A percentile compares a stretch with the other conserved stretches of the same genome.
Evolutionary conservation across 2,797 vertebrate species (phyloP).

Genomic region (Spinus pinus): DNA sequence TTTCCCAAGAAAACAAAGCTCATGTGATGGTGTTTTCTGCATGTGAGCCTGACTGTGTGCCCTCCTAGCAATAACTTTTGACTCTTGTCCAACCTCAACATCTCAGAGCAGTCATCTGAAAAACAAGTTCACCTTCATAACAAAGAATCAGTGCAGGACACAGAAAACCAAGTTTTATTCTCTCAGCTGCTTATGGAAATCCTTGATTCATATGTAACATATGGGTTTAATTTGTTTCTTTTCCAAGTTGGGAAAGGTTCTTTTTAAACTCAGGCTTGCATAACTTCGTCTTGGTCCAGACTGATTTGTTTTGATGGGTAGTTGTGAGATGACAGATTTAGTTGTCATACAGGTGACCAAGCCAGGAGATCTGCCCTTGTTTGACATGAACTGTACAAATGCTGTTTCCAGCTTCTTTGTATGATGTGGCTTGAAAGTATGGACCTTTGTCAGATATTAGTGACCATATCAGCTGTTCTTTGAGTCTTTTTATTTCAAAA

Average conservation of each 20-base stretch:
- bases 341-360: conserved; percentile 1
- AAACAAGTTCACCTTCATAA: background rate
- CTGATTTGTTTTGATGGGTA: background rate
- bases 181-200: background rate
- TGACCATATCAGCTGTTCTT: background rate
- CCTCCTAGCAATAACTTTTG: background rate
- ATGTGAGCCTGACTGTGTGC: background rate
- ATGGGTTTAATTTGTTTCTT: background rate
- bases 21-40: background rate
- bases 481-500: background rate
- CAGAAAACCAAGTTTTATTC: background rate
- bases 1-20: background rate
- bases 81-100: background rate
- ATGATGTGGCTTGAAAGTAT: background rate
- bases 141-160: background rate
- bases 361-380: background rate
- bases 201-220: background rate
- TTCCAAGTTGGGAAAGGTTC: background rate
- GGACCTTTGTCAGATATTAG: background rate
- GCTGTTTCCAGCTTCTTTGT: background rate
- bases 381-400: background rate
- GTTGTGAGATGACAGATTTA: background rate
- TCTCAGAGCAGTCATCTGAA: background rate
- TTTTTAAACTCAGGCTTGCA: background rate
- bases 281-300: background rate